phyloP scores from a whole-genome alignment of 92 coral and sea anemone species.

The Palythoa grandis region DNA sequence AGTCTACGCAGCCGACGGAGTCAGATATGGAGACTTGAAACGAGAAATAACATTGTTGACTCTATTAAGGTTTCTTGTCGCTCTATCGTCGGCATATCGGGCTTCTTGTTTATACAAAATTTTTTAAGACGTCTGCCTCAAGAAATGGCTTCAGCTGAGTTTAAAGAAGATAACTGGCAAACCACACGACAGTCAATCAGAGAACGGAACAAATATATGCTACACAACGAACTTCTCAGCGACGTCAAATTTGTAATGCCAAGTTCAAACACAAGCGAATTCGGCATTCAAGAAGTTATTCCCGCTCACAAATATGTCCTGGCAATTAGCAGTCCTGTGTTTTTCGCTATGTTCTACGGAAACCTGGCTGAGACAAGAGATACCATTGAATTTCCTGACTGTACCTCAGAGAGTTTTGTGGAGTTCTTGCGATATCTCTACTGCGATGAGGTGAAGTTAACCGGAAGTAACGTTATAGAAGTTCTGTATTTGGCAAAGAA shows the following conservation, averaged over 20 bases:
- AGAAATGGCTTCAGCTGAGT: neutral
- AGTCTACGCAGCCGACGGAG: too few relatives aligned
- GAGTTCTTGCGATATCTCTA: slow-evolving; percentile 73
- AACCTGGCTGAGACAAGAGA: slow-evolving; percentile 66
- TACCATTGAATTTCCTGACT: slow-evolving; percentile 67
- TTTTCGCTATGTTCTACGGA: slow-evolving; percentile 56
- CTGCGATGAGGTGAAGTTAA: slow-evolving; percentile 59
- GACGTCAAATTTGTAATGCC: slow-evolving; percentile 51
- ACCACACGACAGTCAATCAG: slow-evolving; percentile 48
- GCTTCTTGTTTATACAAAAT: too few relatives aligned
- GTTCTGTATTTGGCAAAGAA: slow-evolving; percentile 70
- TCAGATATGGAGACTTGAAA: too few relatives aligned
- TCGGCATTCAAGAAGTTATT: slow-evolving; percentile 5
- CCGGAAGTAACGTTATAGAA: slow-evolving; percentile 57
- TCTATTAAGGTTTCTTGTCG: too few relatives aligned
- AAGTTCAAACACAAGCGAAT: slow-evolving; percentile 36
- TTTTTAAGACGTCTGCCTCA: neutral
- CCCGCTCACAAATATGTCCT: slow-evolving; percentile 73
- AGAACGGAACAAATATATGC: slow-evolving; percentile 64
- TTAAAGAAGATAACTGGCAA: slow-evolving; percentile 58
- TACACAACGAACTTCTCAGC: slow-evolving; percentile 38
- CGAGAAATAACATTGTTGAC: too few relatives aligned
- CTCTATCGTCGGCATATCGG: too few relatives aligned
- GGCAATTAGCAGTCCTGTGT: slow-evolving; percentile 64
- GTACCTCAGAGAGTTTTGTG: slow-evolving; percentile 62